Evolutionary conservation across 2,888 invertebrate species (phyloP).

Genomic region (Brachynemurus nebulosus): DNA sequence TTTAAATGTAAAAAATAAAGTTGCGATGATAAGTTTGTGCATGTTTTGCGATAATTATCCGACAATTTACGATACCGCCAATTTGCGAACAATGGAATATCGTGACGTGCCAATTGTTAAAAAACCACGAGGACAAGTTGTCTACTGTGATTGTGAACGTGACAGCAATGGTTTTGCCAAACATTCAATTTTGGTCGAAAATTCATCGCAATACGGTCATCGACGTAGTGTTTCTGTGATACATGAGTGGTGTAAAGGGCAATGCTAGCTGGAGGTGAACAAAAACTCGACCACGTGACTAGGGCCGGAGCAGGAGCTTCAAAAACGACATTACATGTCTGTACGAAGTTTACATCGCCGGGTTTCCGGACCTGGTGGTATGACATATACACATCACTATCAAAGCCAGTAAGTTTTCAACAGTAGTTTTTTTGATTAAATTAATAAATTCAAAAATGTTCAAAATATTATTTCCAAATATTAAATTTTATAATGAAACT

Average conservation of each 20-base stretch:
- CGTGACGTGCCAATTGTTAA: background rate
- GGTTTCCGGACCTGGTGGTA: conserved; percentile 35
- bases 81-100: background rate
- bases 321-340: conserved; percentile 32
- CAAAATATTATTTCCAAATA: no score
- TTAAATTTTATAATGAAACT: no score
- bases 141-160: conserved; percentile 3
- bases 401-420: conserved; percentile 30
- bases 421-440: conserved; percentile 9
- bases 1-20: no score
- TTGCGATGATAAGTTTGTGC: conserved; percentile 1
- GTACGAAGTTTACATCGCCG: conserved; percentile 35
- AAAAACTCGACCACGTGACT: conserved; percentile 28
- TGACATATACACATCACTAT: conserved; percentile 32
- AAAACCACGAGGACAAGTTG: background rate
- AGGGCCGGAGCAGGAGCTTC: conserved; percentile 20
- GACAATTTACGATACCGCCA: no score
- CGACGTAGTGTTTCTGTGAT: conserved; percentile 3
- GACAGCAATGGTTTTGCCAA: background rate
- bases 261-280: conserved; percentile 24
- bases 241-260: conserved; percentile 7
- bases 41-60: background rate
- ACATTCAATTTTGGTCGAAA: no score
- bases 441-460: conserved; percentile 6
- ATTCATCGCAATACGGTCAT: background rate